Conservation (phyloP, 2,888 invertebrate genomes). For the Acrobasis suavella region DNA sequence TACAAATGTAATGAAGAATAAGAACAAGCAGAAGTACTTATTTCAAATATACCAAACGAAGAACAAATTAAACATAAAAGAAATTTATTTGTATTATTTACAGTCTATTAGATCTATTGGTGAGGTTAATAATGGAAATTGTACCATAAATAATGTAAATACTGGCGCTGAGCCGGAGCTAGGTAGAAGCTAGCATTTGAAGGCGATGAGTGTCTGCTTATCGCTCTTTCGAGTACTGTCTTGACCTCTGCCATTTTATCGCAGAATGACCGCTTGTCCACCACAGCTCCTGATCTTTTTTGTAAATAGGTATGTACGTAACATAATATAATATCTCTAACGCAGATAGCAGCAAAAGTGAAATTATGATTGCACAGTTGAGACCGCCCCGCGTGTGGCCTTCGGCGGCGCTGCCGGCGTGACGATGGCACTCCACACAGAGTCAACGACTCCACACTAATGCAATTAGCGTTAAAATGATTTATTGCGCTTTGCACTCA, state of each 20-base stretch:
- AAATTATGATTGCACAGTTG: constrained; percentile 51
- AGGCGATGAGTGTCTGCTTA: no score
- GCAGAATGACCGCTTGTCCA: constrained; percentile 68
- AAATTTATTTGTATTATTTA: constrained; percentile 26
- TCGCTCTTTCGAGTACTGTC: constrained; percentile 23
- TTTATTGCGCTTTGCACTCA: background rate
- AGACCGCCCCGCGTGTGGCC: constrained; percentile 1
- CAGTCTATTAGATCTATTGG: constrained; percentile 30
- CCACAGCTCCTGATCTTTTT: constrained; percentile 69
- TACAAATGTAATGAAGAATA: no score
- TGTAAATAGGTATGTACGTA: constrained; percentile 38
- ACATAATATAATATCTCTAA: constrained; percentile 59
- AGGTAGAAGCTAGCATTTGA: no score
- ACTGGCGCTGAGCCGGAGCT: no score
- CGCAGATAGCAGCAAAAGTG: constrained; percentile 55
- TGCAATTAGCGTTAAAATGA: constrained; percentile 41
- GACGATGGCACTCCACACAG: constrained; percentile 4
- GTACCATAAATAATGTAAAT: no score
- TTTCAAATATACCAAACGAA: background rate
- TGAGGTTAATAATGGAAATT: constrained; percentile 31
- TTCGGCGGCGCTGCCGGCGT: constrained; percentile 5
- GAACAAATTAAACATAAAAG: constrained; percentile 28
- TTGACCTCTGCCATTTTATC: constrained; percentile 69
- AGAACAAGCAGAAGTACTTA: no score
- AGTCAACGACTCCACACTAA: constrained; percentile 43